These are phyloP conservation scores for Meiosimyza platycephala DNA, from an alignment of 2,888 invertebrate species.

Conservation along the genomic window DNA sequence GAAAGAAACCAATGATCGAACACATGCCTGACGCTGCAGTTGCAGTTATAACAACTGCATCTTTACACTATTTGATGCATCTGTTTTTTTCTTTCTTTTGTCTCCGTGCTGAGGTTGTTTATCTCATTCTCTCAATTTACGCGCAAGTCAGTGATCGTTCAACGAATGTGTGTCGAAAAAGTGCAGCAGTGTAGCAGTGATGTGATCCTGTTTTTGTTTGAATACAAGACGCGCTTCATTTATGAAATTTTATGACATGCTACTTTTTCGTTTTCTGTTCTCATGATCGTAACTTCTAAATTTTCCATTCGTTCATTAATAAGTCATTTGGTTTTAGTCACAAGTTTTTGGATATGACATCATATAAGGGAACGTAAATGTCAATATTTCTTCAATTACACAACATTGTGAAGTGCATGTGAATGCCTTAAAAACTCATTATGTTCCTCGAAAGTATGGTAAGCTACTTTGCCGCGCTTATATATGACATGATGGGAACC, in stretches of 20 bases:
- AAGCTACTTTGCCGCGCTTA: too few relatives aligned
- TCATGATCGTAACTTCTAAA: constrained; percentile 12
- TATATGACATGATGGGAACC: too few relatives aligned
- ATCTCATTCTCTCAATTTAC: background rate
- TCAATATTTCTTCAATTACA: background rate
- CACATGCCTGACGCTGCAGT: constrained; percentile 16
- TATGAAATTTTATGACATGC: constrained; percentile 1
- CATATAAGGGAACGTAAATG: too few relatives aligned
- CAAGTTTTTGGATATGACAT: too few relatives aligned
- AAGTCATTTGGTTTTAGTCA: background rate
- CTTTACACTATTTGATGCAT: background rate
- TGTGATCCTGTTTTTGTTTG: constrained; percentile 4
- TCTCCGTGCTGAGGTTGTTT: background rate
- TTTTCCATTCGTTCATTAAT: constrained; percentile 23
- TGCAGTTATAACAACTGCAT: background rate
- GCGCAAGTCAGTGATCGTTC: background rate
- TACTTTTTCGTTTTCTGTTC: background rate
- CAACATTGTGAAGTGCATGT: too few relatives aligned
- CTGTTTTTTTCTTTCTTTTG: background rate
- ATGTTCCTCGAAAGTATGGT: too few relatives aligned
- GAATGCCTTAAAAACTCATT: too few relatives aligned
- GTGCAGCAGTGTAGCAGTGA: background rate
- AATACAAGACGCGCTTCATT: constrained; percentile 21
- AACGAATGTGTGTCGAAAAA: background rate
- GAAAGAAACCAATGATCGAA: background rate